These are phyloP conservation scores for Antheraea pernyi DNA, from an alignment of 1,140 invertebrate genomes.

Conservation along the genomic window DNA sequence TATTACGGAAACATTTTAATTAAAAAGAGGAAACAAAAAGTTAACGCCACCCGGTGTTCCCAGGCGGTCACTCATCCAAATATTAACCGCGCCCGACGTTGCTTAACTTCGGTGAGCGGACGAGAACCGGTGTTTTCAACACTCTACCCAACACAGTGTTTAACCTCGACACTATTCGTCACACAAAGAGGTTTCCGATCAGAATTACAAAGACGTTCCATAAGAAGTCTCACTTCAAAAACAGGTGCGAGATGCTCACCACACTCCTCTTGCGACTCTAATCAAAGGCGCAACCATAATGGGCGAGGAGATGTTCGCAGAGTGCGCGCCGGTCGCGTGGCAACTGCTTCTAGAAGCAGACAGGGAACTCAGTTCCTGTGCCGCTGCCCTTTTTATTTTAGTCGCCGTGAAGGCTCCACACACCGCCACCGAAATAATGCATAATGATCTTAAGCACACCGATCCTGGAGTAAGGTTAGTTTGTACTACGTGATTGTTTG, in stretches of 20 bases:
- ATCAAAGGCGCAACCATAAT: slow-evolving; percentile 96
- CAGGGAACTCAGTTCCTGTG: slow-evolving; percentile 87
- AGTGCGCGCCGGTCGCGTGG: slow-evolving; percentile 95
- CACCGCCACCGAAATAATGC: slow-evolving; percentile 93
- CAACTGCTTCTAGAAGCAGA: slow-evolving; percentile 92
- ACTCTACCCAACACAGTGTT: no score
- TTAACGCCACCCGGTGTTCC: no score
- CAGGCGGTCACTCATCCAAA: no score
- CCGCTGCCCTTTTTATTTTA: slow-evolving; percentile 95
- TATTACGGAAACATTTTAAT: no score
- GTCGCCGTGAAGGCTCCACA: slow-evolving; percentile 94
- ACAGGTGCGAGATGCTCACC: slow-evolving; percentile 92
- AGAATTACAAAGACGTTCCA: no score
- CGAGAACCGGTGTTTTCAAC: no score
- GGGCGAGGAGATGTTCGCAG: slow-evolving; percentile 91
- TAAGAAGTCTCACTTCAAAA: no score
- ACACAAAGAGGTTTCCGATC: no score
- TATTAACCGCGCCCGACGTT: no score
- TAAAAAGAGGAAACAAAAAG: no score
- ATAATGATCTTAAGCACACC: slow-evolving; percentile 89
- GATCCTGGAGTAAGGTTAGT: slow-evolving; percentile 88
- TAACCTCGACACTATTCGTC: no score
- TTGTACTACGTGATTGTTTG: background rate
- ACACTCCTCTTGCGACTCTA: slow-evolving; percentile 92
- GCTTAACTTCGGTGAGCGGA: no score